A percentile compares a stretch with the other conserved stretches of the same genome.
phyloP scores from a whole-genome alignment of 2,797 vertebrate genomes.

The Discoglossus pictus region DNA sequence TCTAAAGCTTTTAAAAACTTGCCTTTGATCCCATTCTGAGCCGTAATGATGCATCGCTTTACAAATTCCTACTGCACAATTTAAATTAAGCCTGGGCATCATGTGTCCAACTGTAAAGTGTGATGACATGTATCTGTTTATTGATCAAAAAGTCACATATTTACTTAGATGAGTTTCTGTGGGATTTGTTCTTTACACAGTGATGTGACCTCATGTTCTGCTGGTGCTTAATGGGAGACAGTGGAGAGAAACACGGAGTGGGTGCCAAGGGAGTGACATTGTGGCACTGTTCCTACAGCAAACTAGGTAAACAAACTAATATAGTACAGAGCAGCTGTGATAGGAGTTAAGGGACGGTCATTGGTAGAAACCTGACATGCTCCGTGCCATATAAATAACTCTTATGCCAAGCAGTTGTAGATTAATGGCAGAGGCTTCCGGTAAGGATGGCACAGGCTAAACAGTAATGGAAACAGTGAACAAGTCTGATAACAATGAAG shows the following conservation, averaged over 20 bases:
- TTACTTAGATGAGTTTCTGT: conserved; percentile 28
- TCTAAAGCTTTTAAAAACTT: background rate
- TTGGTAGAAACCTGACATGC: conserved; percentile 61
- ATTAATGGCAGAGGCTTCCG: conserved; percentile 9
- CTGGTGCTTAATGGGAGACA: conserved; percentile 12
- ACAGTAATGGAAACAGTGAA: no score
- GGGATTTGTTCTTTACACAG: conserved; percentile 13
- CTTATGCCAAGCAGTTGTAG: conserved; percentile 19
- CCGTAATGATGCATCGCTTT: background rate
- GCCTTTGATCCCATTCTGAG: conserved; percentile 7
- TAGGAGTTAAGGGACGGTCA: conserved; percentile 60
- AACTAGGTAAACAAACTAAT: conserved; percentile 69
- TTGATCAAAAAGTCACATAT: conserved; percentile 8
- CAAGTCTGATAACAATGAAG: no score
- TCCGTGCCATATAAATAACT: conserved; percentile 44
- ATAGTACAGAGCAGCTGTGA: conserved; percentile 67
- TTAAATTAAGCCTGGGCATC: background rate
- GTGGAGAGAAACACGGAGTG: conserved; percentile 16
- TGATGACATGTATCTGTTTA: conserved; percentile 17
- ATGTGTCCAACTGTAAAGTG: conserved; percentile 6
- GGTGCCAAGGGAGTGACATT: conserved; percentile 37
- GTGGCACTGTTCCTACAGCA: conserved; percentile 71
- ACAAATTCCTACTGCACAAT: conserved; percentile 16
- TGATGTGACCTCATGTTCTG: conserved; percentile 15
- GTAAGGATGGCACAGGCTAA: background rate